Evolutionary conservation across 2,797 vertebrate genomes (phyloP), one percentile per base, ranked within the genome.

Genomic region (Anas acuta): DNA sequence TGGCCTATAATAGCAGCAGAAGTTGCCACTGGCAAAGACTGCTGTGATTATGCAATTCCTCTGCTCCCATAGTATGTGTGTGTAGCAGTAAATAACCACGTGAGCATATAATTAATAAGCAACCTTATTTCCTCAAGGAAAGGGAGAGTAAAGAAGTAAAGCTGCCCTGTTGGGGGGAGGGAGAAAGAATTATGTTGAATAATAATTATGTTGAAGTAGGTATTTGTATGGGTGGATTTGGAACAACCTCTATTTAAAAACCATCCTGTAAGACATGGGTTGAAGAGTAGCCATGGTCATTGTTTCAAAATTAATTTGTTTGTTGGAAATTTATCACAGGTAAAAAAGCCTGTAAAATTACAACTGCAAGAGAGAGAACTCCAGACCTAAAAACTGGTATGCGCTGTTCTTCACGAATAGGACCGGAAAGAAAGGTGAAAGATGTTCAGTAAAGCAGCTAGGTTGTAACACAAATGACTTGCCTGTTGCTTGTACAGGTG

Each of bases 391-490:
- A 93, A 85, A 39, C 61, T 47, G 51, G 25, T 93, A 79, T 58
- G 75, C 30, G 39, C 78, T 89, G 35, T 92, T 70, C 93, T 82
- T 84, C 93, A 80, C 67, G 92, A 0, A 61, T 92, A 91, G 94
- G 95, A 96, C 81, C 39, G 51, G 91, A 85, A 83, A 94, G 88
- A 93, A 96, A 98, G 96, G 98, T 97, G 96, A 97, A 96, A 67
- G 56, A 81, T 53, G 41, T 70, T 96, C 79, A 56, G 58, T 81
- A n/a, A 90, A 87, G 82, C 39, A 93, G 67, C 47, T 69, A 37
- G 74, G 39, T 66, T 92, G 39, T 91, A 70, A 56, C 37, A 65
- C 11, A 58, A 16, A 20, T 53, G 1, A 60, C 43, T 90, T 64
- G 13, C 11, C 65, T n/a, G 18, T 84, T 71, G 53, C 33, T 60